phyloP scores from a whole-genome alignment of 1,140 invertebrate genomes.

The Melanaphis sacchari region DNA sequence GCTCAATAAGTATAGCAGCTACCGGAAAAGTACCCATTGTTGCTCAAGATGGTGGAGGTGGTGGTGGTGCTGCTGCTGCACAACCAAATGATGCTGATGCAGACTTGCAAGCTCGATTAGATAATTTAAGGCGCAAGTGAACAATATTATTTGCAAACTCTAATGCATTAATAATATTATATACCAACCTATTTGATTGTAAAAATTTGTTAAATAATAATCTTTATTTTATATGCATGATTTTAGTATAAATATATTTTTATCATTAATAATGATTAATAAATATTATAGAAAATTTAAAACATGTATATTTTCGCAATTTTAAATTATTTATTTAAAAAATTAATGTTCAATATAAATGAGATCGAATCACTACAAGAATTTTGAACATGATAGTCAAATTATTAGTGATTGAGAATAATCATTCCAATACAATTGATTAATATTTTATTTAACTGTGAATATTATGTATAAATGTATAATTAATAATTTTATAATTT shows the following conservation, averaged over 20 bases:
- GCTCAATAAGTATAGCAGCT: slow-evolving; percentile 67
- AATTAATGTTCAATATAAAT: slow-evolving; percentile 45
- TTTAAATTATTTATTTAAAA: slow-evolving; percentile 25
- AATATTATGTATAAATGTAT: slow-evolving; percentile 20
- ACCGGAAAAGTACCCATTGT: slow-evolving; percentile 67
- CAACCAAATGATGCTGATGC: slow-evolving; percentile 84
- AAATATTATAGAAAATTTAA: slow-evolving; percentile 20
- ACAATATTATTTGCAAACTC: background rate
- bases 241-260: slow-evolving; percentile 17
- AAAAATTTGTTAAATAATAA: slow-evolving; percentile 43
- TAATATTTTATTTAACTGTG: slow-evolving; percentile 25
- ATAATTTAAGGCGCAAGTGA: slow-evolving; percentile 91
- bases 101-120: slow-evolving; percentile 91
- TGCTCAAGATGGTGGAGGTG: slow-evolving; percentile 61
- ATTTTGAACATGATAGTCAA: slow-evolving; percentile 9
- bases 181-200: slow-evolving; percentile 42
- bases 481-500: slow-evolving; percentile 20
- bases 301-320: slow-evolving; percentile 49
- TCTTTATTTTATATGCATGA: slow-evolving; percentile 32
- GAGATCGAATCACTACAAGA: background rate
- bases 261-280: background rate
- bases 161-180: background rate
- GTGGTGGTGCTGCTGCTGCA: slow-evolving; percentile 64
- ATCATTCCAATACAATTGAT: background rate
- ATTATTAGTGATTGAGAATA: background rate